A percentile compares a stretch with the other conserved stretches of the same genome.
Conservation (phyloP, 2,113 vertebrate genomes). For the Perca flavescens region DNA sequence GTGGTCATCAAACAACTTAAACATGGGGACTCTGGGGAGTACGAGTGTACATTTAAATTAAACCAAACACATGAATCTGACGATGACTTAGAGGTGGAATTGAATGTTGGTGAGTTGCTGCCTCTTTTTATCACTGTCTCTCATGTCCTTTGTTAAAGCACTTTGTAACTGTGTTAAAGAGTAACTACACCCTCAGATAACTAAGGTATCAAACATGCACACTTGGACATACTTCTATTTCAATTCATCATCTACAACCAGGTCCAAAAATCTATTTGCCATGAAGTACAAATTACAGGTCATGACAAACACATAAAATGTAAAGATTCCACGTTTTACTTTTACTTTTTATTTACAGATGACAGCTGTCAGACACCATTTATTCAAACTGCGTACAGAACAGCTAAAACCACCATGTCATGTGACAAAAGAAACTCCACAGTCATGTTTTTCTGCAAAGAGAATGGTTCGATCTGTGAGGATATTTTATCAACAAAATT, state of each 20-base stretch:
- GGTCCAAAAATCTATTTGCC: too few relatives aligned
- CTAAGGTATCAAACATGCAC: too few relatives aligned
- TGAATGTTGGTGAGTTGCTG: not conserved
- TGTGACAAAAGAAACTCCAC: not conserved
- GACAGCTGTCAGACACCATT: not conserved
- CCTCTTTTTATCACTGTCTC: not conserved
- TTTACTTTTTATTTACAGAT: not conserved
- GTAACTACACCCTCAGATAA: not conserved
- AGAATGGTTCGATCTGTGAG: too few relatives aligned
- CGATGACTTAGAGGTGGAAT: not conserved
- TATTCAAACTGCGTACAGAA: not conserved
- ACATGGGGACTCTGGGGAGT: rapidly evolving
- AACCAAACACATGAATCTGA: rapidly evolving
- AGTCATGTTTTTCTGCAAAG: too few relatives aligned
- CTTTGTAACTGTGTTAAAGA: too few relatives aligned
- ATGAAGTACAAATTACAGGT: too few relatives aligned
- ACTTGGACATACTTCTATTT: too few relatives aligned
- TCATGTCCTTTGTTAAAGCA: not conserved
- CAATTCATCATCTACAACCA: too few relatives aligned
- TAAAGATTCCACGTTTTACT: too few relatives aligned
- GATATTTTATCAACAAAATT: too few relatives aligned
- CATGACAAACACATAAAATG: too few relatives aligned
- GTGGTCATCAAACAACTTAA: not conserved
- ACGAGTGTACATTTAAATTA: not conserved
- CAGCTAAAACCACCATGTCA: not conserved